Evolutionary conservation across 1,140 invertebrate species (phyloP).

Genomic region (Ceratina japonica): DNA sequence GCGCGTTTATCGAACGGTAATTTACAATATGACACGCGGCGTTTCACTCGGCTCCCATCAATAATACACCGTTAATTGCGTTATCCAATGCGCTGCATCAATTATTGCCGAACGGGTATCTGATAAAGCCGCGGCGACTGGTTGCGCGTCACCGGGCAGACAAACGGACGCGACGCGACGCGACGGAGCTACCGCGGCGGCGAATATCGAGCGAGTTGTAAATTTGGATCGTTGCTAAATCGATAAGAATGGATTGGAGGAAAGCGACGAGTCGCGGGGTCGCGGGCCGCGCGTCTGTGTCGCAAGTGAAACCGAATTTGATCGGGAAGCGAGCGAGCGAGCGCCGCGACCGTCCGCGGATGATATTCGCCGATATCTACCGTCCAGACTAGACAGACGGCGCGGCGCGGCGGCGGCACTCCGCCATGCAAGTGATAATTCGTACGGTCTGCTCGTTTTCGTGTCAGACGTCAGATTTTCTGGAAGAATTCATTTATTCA

Average conservation of each 20-base stretch:
- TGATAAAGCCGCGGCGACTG: conserved; percentile 10
- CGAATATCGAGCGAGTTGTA: conserved; percentile 34
- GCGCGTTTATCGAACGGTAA: conserved; percentile 19
- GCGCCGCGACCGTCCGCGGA: neutral
- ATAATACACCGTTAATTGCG: conserved; percentile 35
- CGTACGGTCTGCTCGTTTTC: conserved; percentile 75
- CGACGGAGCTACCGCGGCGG: conserved; percentile 2
- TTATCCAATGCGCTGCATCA: conserved; percentile 40
- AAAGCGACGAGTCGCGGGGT: neutral
- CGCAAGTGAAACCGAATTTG: conserved; percentile 60
- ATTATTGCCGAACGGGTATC: conserved; percentile 29
- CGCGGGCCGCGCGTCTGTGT: conserved; percentile 48
- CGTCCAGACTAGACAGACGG: conserved; percentile 65
- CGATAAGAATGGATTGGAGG: conserved; percentile 33
- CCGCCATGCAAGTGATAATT: conserved; percentile 76
- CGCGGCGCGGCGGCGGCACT: conserved; percentile 59
- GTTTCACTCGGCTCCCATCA: conserved; percentile 24
- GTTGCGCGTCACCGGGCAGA: conserved; percentile 11
- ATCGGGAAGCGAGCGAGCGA: conserved; percentile 15
- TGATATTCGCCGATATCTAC: conserved; percentile 22
- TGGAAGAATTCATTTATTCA: conserved; percentile 76
- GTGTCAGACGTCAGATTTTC: conserved; percentile 77
- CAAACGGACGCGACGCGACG: neutral
- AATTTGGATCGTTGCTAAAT: conserved; percentile 59
- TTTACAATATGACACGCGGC: conserved; percentile 33